Conservation (phyloP, 1,140 invertebrate species). For the Drosophila arawakana region DNA sequence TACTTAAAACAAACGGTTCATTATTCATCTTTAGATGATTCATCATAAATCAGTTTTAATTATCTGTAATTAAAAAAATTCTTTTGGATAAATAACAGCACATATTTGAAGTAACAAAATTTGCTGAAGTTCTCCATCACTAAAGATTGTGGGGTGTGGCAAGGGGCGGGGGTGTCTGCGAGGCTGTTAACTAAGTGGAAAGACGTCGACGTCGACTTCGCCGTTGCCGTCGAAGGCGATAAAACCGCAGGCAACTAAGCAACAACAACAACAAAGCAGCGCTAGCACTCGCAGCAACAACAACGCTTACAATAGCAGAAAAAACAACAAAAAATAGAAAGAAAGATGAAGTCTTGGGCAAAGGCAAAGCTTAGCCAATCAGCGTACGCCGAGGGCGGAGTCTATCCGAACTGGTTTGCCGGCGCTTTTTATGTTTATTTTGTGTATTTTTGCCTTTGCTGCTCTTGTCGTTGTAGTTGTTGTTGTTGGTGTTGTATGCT, state of each 20-base stretch:
- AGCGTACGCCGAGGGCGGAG: conserved; percentile 79
- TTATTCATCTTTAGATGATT: neutral
- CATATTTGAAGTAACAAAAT: conserved; percentile 68
- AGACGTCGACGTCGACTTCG: conserved; percentile 26
- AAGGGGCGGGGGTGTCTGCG: neutral
- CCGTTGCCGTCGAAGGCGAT: conserved; percentile 40
- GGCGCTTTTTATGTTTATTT: conserved; percentile 76
- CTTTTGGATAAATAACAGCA: conserved; percentile 29
- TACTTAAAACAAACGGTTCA: neutral
- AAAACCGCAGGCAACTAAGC: conserved; percentile 56
- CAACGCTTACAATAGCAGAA: conserved; percentile 35
- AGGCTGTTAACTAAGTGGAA: conserved; percentile 51
- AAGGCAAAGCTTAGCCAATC: conserved; percentile 82
- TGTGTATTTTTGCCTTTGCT: conserved; percentile 59
- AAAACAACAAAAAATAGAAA: conserved; percentile 40
- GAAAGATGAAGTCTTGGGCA: conserved; percentile 76
- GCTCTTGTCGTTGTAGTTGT: conserved; percentile 49
- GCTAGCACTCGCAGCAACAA: conserved; percentile 41
- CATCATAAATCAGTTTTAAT: neutral
- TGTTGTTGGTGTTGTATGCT: conserved; percentile 55
- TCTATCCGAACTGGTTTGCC: conserved; percentile 82
- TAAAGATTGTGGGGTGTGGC: neutral
- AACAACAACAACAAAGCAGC: conserved; percentile 34
- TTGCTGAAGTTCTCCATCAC: conserved; percentile 49
- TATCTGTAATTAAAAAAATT: too few relatives aligned